These are phyloP conservation scores for Oxytorus armatus DNA, from an alignment of 2,888 invertebrate genomes.

Conservation along the genomic window DNA sequence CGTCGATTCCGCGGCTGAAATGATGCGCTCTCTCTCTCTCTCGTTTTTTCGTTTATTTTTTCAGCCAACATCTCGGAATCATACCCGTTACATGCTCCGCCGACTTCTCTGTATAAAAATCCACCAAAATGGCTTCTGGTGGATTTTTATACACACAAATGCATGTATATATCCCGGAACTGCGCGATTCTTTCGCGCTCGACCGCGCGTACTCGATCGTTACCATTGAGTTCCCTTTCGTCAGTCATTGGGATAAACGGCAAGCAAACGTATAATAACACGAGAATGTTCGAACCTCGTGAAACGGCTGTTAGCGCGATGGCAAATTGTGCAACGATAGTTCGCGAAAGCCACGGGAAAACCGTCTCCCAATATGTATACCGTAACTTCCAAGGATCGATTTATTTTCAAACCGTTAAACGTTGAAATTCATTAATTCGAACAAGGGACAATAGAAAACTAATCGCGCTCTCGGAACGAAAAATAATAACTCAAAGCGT, in stretches of 20 bases:
- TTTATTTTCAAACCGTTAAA: constrained; percentile 9
- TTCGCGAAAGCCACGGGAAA: no score
- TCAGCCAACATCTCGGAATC: constrained; percentile 34
- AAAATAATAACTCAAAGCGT: no score
- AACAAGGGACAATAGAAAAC: no score
- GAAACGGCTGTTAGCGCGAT: constrained; percentile 46
- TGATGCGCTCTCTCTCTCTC: constrained; percentile 72
- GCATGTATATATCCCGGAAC: background rate
- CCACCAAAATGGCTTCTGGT: constrained; percentile 11
- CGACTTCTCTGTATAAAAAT: constrained; percentile 16
- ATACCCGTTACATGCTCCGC: constrained; percentile 28
- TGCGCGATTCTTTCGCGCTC: constrained; percentile 41
- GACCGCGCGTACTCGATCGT: constrained; percentile 13
- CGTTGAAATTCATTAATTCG: no score
- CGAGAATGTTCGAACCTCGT: constrained; percentile 55
- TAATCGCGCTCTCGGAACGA: no score
- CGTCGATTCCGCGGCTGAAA: constrained; percentile 75
- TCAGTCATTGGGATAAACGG: constrained; percentile 28
- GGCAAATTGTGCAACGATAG: constrained; percentile 37
- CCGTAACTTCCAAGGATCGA: background rate
- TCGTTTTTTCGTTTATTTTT: background rate
- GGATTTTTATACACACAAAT: background rate
- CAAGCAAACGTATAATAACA: constrained; percentile 54
- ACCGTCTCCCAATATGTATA: background rate
- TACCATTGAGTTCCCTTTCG: constrained; percentile 25